These are phyloP conservation scores for Scaptomyza pallida DNA, from an alignment of 1,140 invertebrate species.

Conservation along the genomic window DNA sequence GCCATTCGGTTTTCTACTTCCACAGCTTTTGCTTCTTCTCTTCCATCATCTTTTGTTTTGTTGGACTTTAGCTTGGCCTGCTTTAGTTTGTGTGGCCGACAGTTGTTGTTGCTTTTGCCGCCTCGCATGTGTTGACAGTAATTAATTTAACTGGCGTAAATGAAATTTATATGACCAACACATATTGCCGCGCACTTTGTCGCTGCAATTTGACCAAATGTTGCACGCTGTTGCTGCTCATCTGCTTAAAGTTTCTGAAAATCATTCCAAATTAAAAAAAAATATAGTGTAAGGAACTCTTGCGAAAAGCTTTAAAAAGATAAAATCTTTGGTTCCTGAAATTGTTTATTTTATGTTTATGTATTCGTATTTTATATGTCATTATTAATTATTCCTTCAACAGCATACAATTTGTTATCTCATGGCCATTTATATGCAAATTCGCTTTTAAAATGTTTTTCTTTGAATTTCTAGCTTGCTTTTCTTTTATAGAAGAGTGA, in stretches of 20 bases:
- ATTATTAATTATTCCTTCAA: no score
- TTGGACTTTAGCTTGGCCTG: constrained; percentile 63
- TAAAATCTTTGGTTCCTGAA: no score
- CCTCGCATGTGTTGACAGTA: constrained; percentile 76
- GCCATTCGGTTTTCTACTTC: not conserved
- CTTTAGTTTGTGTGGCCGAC: constrained; percentile 61
- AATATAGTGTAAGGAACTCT: no score
- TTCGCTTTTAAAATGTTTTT: not conserved
- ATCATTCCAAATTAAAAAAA: no score
- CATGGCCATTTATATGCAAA: no score
- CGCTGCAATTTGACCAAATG: constrained; percentile 25
- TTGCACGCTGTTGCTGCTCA: constrained; percentile 10
- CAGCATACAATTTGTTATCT: no score
- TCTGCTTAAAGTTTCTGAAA: no score
- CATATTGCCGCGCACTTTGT: constrained; percentile 64
- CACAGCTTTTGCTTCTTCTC: constrained; percentile 7
- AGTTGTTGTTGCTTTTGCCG: constrained; percentile 28
- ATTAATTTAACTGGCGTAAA: constrained; percentile 78
- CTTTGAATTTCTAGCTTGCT: not conserved
- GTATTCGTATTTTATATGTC: no score
- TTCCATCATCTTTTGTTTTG: constrained; percentile 30
- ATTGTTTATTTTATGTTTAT: no score
- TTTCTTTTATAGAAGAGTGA: constrained; percentile 7
- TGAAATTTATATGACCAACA: constrained; percentile 74
- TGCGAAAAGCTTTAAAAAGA: no score